Evolutionary conservation across 2,797 vertebrate species (phyloP).

Genomic region (Schizopygopsis pylzovi): DNA sequence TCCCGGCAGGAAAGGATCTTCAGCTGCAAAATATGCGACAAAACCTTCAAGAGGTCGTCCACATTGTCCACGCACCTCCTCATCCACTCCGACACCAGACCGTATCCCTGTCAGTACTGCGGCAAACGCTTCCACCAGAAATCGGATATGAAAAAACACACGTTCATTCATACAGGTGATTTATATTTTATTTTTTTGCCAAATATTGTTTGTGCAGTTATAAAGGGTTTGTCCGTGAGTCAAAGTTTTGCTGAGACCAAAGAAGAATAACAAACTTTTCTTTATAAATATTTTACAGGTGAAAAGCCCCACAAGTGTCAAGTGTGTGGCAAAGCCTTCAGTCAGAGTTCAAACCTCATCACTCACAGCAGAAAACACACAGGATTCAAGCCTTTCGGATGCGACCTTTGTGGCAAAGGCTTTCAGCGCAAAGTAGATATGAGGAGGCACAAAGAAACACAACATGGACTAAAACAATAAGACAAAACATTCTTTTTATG

Average conservation of each 20-base stretch:
- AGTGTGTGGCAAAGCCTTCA: constrained; percentile 98
- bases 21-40: constrained; percentile 98
- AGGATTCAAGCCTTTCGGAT: constrained; percentile 97
- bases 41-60: constrained; percentile 97
- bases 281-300: constrained; percentile 74
- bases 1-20: constrained; percentile 91
- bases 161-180: constrained; percentile 96
- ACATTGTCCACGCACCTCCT: constrained; percentile 96
- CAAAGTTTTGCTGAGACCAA: background rate
- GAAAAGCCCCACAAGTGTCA: constrained; percentile 99
- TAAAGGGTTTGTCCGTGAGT: background rate
- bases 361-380: constrained; percentile 99
- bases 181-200: background rate
- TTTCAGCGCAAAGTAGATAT: constrained; percentile 98
- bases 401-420: constrained; percentile 94
- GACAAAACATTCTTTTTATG: background rate
- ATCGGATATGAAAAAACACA: constrained; percentile 99
- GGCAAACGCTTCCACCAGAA: constrained; percentile 99
- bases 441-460: constrained; percentile 94
- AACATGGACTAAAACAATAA: constrained; percentile 90
- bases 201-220: background rate
- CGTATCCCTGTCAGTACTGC: constrained; percentile 97
- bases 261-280: background rate
- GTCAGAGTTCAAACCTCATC: constrained; percentile 99
- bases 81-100: constrained; percentile 97